phyloP scores from a whole-genome alignment of 1,140 invertebrate genomes.

The Monochamus saltuarius region DNA sequence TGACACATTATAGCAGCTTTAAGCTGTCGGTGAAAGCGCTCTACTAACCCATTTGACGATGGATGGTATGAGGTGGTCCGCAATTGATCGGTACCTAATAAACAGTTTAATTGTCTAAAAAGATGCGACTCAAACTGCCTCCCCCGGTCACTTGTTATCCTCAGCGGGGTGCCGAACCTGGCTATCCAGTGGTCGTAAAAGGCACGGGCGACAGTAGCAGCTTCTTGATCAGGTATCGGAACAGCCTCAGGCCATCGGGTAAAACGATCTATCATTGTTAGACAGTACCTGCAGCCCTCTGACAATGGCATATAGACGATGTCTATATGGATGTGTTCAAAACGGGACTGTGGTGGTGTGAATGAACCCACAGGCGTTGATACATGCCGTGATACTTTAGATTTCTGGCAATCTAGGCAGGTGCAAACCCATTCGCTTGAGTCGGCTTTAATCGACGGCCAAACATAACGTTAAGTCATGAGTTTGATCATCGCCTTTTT shows the following conservation, averaged over 20 bases:
- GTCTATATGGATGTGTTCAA: slow-evolving; percentile 45
- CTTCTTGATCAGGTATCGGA: slow-evolving; percentile 43
- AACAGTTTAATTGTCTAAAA: slow-evolving; percentile 28
- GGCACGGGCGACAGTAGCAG: slow-evolving; percentile 49
- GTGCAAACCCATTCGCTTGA: slow-evolving; percentile 24
- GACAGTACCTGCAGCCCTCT: slow-evolving; percentile 43
- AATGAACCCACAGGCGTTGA: slow-evolving; percentile 31
- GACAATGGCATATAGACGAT: slow-evolving; percentile 46
- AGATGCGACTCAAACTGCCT: slow-evolving; percentile 48
- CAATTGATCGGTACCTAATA: slow-evolving; percentile 34
- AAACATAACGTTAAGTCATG: slow-evolving; percentile 30
- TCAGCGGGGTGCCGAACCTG: slow-evolving; percentile 47
- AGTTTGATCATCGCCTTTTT: slow-evolving; percentile 26
- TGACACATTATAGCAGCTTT: slow-evolving; percentile 59
- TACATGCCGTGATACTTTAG: slow-evolving; percentile 40
- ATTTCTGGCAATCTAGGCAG: slow-evolving; percentile 41
- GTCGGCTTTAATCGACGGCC: slow-evolving; percentile 39
- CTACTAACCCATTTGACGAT: slow-evolving; percentile 50
- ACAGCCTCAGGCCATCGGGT: slow-evolving; percentile 52
- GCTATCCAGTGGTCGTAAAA: slow-evolving; percentile 47
- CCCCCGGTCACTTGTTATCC: slow-evolving; percentile 53
- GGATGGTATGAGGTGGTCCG: slow-evolving; percentile 44
- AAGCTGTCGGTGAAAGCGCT: slow-evolving; percentile 50
- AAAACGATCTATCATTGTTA: slow-evolving; percentile 52
- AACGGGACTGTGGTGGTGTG: slow-evolving; percentile 27